A percentile compares a stretch with the other conserved stretches of the same genome.
Evolutionary conservation across 2,113 vertebrate species (phyloP).

Genomic region (Eudorcas thomsonii): DNA sequence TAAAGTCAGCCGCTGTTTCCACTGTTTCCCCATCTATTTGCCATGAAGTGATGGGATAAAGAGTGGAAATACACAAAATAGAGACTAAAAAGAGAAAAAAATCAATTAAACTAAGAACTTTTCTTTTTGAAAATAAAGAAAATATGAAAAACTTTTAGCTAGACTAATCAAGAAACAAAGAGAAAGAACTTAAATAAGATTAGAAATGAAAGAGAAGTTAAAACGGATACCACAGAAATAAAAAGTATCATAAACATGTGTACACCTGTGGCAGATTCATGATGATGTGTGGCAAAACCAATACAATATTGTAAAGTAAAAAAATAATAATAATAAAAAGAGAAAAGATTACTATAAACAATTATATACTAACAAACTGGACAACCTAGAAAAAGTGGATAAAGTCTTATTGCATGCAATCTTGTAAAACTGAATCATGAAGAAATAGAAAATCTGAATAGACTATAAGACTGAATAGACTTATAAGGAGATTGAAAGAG

Average conservation of each 20-base stretch:
- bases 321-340: too few species aligned
- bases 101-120: background rate
- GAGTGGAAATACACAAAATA: background rate
- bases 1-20: background rate
- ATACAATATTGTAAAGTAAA: too few species aligned
- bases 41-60: background rate
- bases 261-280: too few species aligned
- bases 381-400: background rate
- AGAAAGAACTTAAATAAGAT: background rate
- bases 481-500: background rate
- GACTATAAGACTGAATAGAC: background rate
- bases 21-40: background rate
- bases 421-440: background rate
- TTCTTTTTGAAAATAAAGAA: background rate
- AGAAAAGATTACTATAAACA: background rate
- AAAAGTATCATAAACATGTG: background rate
- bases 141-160: background rate
- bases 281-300: too few species aligned
- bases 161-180: background rate
- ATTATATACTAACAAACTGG: background rate
- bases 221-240: background rate
- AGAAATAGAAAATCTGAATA: background rate
- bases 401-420: background rate
- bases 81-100: background rate
- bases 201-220: background rate